Evolutionary conservation across 2,113 vertebrate species (phyloP), one percentile per base, ranked within the genome.

Genomic region (Grallaria varia): DNA sequence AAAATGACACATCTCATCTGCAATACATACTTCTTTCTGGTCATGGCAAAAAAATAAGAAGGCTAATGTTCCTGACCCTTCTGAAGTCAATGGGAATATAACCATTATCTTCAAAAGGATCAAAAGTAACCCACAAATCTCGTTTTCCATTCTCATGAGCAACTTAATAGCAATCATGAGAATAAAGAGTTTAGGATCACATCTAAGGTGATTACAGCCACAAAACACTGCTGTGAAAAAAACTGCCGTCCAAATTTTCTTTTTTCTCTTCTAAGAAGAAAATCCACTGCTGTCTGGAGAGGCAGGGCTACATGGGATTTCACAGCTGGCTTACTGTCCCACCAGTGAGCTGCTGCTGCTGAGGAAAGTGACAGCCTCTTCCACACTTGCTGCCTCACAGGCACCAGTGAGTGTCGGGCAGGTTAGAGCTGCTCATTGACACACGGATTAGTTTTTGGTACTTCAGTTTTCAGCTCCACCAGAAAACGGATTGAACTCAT

Each of bases 141-240:
- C 90, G 42, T 95, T 96, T 96, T 93, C 91, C 93, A 91, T 96
- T 96, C 87, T 96, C 84, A 89, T 74, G 84, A 93, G 68, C 91
- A 91, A 91, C 55, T 91, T 96, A 79, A 87, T 45, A 91, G 87
- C 85, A 73, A 93, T 83, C 71, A 94, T 50, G 82, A 87, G 77
- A 82, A 82, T 73, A 73, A 86, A 76, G 71, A 80, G 33, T 93
- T 91, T 40, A 93, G 58, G 82, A 85, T 95, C 90, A 88, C 24
- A 83, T 62, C 55, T 88, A 90, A 96, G 63, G 80, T 87, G 84
- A 95, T 89, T 91, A 92, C 28, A 66, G 58, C 22, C 67, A 87
- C 12, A 73, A 66, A 95, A 76, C 58, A 73, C 28, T 31, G 72
- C 85, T 8, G 42, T 55, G 37, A 89, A 89, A 83, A 94, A 71